Percentiles rank a stretch among this genome's conserved stretches.
These are phyloP conservation scores for Galerucella nymphaeae DNA, from an alignment of 2,888 invertebrate species.

Conservation along the genomic window DNA sequence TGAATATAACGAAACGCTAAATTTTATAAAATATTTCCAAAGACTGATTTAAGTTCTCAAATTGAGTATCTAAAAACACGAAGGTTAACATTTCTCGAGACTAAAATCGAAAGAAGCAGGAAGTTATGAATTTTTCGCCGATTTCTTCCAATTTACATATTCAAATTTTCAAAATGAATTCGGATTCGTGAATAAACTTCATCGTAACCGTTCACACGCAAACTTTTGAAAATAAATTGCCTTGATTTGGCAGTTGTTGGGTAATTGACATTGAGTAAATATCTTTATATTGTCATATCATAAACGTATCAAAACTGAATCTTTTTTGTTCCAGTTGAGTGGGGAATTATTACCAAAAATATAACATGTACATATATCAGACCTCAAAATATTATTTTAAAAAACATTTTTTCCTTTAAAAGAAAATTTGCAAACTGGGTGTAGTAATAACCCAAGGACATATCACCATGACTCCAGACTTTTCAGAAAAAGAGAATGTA, in stretches of 20 bases:
- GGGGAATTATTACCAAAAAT: not conserved
- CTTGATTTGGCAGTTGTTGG: not conserved
- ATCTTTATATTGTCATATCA: not conserved
- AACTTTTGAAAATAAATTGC: not conserved
- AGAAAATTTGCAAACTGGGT: no score
- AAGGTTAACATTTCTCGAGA: constrained; percentile 1
- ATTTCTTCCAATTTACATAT: constrained; percentile 3
- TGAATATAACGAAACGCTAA: not conserved
- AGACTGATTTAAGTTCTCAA: not conserved
- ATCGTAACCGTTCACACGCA: not conserved
- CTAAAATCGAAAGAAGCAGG: not conserved
- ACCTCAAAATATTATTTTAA: no score
- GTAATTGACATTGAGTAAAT: not conserved
- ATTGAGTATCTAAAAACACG: constrained; percentile 3
- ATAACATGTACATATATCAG: no score
- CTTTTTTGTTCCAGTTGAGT: not conserved
- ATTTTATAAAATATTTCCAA: not conserved
- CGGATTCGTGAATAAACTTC: not conserved
- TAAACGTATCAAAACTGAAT: no score
- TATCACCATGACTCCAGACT: no score
- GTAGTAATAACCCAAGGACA: no score
- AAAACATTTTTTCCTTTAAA: no score
- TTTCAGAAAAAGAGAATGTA: no score
- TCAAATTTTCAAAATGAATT: not conserved
- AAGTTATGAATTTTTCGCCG: not conserved